Base-by-base conservation (phyloP, 2,888 invertebrate species). In the Hydriomena furcata region DNA sequence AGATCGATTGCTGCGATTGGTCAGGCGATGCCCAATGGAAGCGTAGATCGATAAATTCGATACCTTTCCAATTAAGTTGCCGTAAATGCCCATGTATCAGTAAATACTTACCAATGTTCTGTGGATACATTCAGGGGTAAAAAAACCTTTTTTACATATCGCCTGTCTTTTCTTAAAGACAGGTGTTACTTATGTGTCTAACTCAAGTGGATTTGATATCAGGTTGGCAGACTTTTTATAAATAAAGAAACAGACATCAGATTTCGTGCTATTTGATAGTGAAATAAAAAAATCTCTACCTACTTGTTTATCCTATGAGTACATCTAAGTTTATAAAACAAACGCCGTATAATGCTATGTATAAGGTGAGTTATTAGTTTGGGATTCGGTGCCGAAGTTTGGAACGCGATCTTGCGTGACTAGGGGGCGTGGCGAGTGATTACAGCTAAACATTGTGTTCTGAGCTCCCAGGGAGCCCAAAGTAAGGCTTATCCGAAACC, bases 351-450 rank as follows among this genome's bases (percentile, higher is more conserved):
- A 50, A 65, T 50, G 8, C 46, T 61, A 60, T 55, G 58, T 42
- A 41, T 48, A 13, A 32, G 38, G 38, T 42, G 45, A 34, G 43
- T 44, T 47, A 55, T 25, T 30, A 37, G 30, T 46, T 44, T 28
- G 27, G 41, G 12, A 38, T 49, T 52, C 38, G 52, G 46, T 51
- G 30, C 52, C 60, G 63, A 61, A 54, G 63, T 63, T 56, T 42
- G 66, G 74, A 89, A 90, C 89, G 89, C 89, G 82, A 89, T 83
- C 79, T 91, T 70, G 90, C 91, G 91, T 91, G 91, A 81, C 84
- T 52, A 52, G 66, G 65, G 79, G 87, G 89, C 83, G 89, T 77
- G 79, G 84, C 73, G 59, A 75, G 66, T 79, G 78, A 81, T 86
- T 80, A 84, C 81, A 86, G 85, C 84, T 88, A 88, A 88, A 88